Conservation (phyloP, 2,797 vertebrate species). For the Hybognathus amarus region DNA sequence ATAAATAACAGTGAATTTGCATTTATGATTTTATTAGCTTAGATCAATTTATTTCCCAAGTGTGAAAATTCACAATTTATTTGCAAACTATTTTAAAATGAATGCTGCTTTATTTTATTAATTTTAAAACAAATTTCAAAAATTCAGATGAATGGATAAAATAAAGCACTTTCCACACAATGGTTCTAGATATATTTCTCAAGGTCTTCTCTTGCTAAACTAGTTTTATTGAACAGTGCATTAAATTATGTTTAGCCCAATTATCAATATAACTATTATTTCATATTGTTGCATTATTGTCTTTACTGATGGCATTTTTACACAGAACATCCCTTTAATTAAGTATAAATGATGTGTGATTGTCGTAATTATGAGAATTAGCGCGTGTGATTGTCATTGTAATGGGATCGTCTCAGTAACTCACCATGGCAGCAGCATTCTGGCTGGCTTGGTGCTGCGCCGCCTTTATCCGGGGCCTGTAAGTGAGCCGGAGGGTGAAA, state of each 20-base stretch:
- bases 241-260: background rate
- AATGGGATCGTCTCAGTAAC: constrained; percentile 57
- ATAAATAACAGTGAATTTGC: background rate
- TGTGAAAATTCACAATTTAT: background rate
- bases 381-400: constrained; percentile 6
- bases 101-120: background rate
- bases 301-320: background rate
- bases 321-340: background rate
- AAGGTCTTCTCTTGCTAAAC: background rate
- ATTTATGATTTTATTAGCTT: background rate
- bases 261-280: background rate
- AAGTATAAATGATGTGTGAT: background rate
- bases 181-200: background rate
- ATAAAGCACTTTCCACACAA: background rate
- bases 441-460: constrained; percentile 96
- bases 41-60: background rate
- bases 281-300: background rate
- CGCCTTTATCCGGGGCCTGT: constrained; percentile 98
- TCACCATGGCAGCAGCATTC: constrained; percentile 90
- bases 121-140: background rate
- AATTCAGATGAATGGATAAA: background rate
- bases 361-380: constrained; percentile 1
- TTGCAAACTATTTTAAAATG: background rate
- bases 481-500: constrained; percentile 97
- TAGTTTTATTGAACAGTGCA: background rate